phyloP scores from a whole-genome alignment of 2,797 vertebrate species.

The Chelmon rostratus region DNA sequence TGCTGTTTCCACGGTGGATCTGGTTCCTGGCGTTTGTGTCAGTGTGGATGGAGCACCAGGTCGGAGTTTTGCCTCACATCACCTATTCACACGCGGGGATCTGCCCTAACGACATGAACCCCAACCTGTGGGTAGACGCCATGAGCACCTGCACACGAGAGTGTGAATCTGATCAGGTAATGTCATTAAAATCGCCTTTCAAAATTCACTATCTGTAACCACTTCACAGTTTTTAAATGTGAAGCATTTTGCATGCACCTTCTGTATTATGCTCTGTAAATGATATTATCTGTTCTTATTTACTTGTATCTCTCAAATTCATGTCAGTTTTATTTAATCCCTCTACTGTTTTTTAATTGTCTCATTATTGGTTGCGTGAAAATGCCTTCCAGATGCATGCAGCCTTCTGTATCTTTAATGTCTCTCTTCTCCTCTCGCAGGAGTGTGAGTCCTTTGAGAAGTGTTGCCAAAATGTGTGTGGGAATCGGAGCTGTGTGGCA shows the following conservation, averaged over 20 bases:
- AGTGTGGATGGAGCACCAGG: slow-evolving; percentile 83
- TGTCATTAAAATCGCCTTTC: neutral
- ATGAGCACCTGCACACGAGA: slow-evolving; percentile 98
- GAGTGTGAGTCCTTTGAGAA: slow-evolving; percentile 98
- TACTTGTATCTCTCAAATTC: neutral
- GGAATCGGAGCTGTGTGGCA: slow-evolving; percentile 95
- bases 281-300: neutral
- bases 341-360: neutral
- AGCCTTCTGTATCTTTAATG: slow-evolving; percentile 1
- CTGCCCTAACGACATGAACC: slow-evolving; percentile 99
- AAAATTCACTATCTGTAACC: neutral
- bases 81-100: slow-evolving; percentile 93
- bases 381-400: neutral
- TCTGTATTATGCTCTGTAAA: neutral
- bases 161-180: slow-evolving; percentile 94
- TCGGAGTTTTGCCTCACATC: slow-evolving; percentile 82
- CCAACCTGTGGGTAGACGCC: slow-evolving; percentile 98
- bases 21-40: slow-evolving; percentile 86
- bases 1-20: slow-evolving; percentile 87
- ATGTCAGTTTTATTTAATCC: neutral
- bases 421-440: slow-evolving; percentile 89
- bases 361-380: neutral
- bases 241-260: neutral
- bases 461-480: slow-evolving; percentile 97
- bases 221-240: no score